Percentiles rank a stretch among this genome's conserved stretches.
These are phyloP conservation scores for Clarias fuscus DNA, from an alignment of 2,797 vertebrate genomes.

Conservation along the genomic window DNA sequence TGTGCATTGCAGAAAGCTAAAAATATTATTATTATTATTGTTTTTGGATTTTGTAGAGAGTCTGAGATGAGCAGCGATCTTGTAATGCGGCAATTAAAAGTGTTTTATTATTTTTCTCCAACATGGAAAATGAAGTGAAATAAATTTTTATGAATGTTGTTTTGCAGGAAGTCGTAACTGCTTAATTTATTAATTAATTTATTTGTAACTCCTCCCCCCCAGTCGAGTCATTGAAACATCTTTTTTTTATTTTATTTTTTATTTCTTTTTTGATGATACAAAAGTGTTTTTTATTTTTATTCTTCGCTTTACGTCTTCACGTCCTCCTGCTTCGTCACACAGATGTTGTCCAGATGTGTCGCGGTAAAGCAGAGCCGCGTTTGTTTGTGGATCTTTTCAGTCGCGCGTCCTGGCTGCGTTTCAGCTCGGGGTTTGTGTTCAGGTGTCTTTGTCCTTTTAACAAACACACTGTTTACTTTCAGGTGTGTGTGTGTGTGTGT, in stretches of 20 bases:
- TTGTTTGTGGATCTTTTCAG: neutral
- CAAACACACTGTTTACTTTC: neutral
- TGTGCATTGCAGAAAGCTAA: no score
- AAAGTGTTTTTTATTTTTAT: neutral
- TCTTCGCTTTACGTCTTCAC: neutral
- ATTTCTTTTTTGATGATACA: no score
- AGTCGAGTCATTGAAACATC: no score
- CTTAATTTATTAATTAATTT: neutral
- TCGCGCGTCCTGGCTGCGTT: neutral
- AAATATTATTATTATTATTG: neutral
- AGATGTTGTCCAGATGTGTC: constrained; percentile 18
- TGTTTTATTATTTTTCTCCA: neutral
- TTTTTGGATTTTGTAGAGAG: neutral
- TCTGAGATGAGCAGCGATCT: neutral
- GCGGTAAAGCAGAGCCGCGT: neutral
- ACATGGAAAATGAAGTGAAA: neutral
- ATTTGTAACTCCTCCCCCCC: neutral
- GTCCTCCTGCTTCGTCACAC: neutral
- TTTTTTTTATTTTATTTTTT: no score
- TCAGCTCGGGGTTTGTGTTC: neutral
- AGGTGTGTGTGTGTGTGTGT: constrained; percentile 4
- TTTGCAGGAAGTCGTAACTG: neutral
- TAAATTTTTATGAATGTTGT: neutral
- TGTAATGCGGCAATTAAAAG: neutral
- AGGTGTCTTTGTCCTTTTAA: neutral